phyloP scores from a whole-genome alignment of 1,140 invertebrate species.

The Pseudomyrmex concolor region DNA sequence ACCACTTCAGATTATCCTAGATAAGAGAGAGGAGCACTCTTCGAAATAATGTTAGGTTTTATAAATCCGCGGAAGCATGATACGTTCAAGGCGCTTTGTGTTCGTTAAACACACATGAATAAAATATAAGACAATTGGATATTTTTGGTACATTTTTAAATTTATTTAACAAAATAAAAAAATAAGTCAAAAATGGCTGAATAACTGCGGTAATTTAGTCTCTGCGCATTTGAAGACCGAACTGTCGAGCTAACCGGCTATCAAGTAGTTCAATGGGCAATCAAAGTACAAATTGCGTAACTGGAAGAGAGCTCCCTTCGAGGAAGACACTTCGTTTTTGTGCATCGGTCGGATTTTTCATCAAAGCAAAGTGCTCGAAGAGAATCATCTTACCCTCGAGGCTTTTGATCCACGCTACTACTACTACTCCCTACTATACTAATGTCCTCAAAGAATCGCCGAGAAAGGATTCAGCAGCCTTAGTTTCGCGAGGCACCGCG shows the following conservation, averaged over 20 bases:
- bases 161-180: background rate
- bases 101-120: conserved; percentile 37
- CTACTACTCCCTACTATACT: conserved; percentile 4
- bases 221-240: background rate
- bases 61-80: conserved; percentile 10
- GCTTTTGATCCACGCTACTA: conserved; percentile 59
- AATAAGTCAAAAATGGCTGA: background rate
- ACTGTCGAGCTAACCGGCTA: conserved; percentile 2
- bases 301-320: conserved; percentile 23
- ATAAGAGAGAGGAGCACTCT: conserved; percentile 56
- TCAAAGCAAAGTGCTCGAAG: conserved; percentile 17
- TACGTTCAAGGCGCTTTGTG: conserved; percentile 33
- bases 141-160: background rate
- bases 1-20: conserved; percentile 64
- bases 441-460: conserved; percentile 16
- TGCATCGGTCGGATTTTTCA: conserved; percentile 56
- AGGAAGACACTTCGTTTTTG: conserved; percentile 44
- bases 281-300: conserved; percentile 59
- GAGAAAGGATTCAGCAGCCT: conserved; percentile 23
- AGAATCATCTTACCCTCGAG: conserved; percentile 35
- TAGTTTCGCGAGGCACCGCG: conserved; percentile 49
- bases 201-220: conserved; percentile 6
- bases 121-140: background rate
- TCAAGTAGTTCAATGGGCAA: conserved; percentile 46
- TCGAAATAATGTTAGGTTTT: conserved; percentile 60